Conservation (phyloP, 2,797 vertebrate species). For the Tadarida brasiliensis region DNA sequence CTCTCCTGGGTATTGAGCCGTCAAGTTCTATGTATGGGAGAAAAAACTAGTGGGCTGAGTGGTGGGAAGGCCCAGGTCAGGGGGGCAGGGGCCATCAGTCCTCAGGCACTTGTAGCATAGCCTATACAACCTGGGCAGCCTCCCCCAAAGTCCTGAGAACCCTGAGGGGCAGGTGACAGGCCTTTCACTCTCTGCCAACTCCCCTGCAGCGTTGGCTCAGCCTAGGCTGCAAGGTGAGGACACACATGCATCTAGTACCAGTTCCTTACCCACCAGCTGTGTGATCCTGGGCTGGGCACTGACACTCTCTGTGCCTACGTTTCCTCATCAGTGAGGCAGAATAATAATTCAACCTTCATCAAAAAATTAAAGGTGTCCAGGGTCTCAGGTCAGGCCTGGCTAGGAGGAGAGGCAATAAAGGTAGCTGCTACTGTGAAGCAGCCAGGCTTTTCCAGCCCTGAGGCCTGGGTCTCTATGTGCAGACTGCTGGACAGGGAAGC, state of each 20-base stretch:
- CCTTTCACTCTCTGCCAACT: rapidly evolving
- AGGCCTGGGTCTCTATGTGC: neutral
- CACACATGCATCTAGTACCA: neutral
- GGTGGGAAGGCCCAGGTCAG: neutral
- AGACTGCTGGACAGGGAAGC: neutral
- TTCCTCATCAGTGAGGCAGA: neutral
- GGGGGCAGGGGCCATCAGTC: neutral
- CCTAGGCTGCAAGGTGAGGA: neutral
- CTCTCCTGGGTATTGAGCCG: neutral
- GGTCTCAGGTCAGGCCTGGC: neutral
- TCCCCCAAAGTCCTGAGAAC: neutral
- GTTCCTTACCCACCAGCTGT: neutral
- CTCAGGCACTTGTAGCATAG: neutral
- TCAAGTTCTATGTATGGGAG: neutral
- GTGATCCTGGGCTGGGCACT: neutral
- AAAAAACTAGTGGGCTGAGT: neutral
- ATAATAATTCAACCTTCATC: neutral
- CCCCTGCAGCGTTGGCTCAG: neutral
- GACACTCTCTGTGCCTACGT: rapidly evolving
- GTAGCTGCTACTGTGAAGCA: too few relatives aligned
- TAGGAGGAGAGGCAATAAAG: neutral
- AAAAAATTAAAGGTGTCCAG: too few relatives aligned
- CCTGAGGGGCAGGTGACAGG: neutral
- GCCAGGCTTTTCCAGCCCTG: neutral
- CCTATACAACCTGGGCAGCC: neutral